A percentile compares a stretch with the other conserved stretches of the same genome.
Evolutionary conservation across 2,797 vertebrate genomes (phyloP).

Genomic region (Kryptolebias ocellatus): DNA sequence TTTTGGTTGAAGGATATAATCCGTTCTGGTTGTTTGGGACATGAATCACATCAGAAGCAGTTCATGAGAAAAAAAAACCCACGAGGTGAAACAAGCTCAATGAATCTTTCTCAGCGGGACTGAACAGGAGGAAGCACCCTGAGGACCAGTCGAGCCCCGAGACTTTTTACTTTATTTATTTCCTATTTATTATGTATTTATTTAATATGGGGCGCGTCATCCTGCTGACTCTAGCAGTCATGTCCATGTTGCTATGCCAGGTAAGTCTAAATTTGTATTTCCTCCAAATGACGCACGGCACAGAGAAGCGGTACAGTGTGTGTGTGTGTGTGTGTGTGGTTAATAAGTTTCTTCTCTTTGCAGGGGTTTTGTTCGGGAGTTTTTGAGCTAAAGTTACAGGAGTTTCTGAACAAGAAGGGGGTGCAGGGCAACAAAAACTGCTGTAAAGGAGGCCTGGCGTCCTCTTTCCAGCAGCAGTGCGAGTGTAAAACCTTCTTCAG

Average conservation of each 20-base stretch:
- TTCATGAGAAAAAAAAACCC: slow-evolving; percentile 63
- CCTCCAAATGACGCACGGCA: not conserved
- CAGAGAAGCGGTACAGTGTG: not conserved
- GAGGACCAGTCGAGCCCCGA: slow-evolving; percentile 68
- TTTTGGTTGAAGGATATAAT: slow-evolving; percentile 81
- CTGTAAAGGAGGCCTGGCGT: slow-evolving; percentile 83
- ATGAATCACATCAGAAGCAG: slow-evolving; percentile 69
- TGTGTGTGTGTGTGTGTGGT: not conserved
- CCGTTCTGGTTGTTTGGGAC: slow-evolving; percentile 57
- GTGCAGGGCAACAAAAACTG: slow-evolving; percentile 91
- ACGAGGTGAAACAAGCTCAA: slow-evolving; percentile 71
- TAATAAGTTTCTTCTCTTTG: slow-evolving; percentile 38
- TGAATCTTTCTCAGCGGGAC: slow-evolving; percentile 73
- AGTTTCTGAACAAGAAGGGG: slow-evolving; percentile 96
- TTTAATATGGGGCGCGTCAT: slow-evolving; percentile 87
- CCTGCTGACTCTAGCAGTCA: slow-evolving; percentile 81
- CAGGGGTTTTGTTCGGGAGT: slow-evolving; percentile 92
- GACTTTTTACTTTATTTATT: slow-evolving; percentile 70
- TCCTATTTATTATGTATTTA: slow-evolving; percentile 76
- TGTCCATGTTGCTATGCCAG: slow-evolving; percentile 88
- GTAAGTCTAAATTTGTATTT: slow-evolving; percentile 74
- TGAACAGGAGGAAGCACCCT: slow-evolving; percentile 73
- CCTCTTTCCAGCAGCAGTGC: slow-evolving; percentile 87
- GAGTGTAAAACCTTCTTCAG: slow-evolving; percentile 97
- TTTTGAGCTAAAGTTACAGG: slow-evolving; percentile 95